phyloP scores from a whole-genome alignment of 1,140 invertebrate species.

The Linepithema humile region DNA sequence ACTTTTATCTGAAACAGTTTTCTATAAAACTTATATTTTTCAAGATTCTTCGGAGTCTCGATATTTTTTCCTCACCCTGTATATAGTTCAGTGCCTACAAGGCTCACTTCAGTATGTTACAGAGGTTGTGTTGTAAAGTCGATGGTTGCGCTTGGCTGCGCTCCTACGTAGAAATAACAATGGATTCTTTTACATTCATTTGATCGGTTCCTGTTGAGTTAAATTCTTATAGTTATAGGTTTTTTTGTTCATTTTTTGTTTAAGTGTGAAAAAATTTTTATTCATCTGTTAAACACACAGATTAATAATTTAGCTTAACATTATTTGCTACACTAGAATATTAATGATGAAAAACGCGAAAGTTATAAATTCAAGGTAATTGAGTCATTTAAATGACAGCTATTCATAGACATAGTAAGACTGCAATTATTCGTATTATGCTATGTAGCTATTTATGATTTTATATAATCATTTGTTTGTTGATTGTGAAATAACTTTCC shows the following conservation, averaged over 20 bases:
- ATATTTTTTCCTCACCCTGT: too few species aligned
- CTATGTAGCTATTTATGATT: too few species aligned
- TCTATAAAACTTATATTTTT: too few species aligned
- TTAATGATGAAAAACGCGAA: slow-evolving; percentile 65
- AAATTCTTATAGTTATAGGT: slow-evolving; percentile 26
- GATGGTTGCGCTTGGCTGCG: not conserved
- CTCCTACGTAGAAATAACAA: not conserved
- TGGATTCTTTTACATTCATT: not conserved
- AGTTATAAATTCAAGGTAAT: slow-evolving; percentile 61
- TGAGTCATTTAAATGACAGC: slow-evolving; percentile 22
- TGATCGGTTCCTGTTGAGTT: slow-evolving; percentile 36
- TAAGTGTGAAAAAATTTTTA: slow-evolving; percentile 32
- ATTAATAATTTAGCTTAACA: not conserved
- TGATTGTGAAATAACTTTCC: not conserved
- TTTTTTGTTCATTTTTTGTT: slow-evolving; percentile 42
- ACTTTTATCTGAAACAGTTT: too few species aligned
- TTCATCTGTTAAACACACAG: slow-evolving; percentile 20
- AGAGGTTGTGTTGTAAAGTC: too few species aligned
- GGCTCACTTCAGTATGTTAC: too few species aligned
- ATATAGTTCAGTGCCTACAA: too few species aligned
- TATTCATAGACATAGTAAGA: not conserved
- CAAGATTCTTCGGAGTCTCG: too few species aligned
- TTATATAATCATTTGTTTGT: not conserved
- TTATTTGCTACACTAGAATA: not conserved
- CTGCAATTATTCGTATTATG: too few species aligned